These are phyloP conservation scores for Pangasius sanitwongsei DNA, from an alignment of 2,797 vertebrate species.

Conservation along the genomic window DNA sequence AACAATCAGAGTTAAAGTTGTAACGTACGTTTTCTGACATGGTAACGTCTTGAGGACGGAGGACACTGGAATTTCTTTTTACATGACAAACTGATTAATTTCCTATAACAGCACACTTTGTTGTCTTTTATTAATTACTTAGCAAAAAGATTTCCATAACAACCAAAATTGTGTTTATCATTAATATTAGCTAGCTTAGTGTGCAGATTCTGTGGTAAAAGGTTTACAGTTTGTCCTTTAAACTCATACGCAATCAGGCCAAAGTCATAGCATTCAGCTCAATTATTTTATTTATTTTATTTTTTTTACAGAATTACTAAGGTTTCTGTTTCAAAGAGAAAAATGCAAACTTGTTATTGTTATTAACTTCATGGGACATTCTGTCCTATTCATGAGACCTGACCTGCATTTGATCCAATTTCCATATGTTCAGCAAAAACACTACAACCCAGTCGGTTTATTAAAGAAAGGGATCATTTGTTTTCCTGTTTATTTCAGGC, in stretches of 20 bases:
- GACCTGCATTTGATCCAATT: slow-evolving; percentile 13
- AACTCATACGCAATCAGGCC: background rate
- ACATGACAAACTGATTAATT: background rate
- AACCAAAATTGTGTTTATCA: background rate
- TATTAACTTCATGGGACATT: background rate
- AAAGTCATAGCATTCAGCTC: background rate
- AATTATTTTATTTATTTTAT: background rate
- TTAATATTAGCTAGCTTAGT: background rate
- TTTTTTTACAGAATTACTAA: background rate
- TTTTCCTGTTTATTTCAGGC: slow-evolving; percentile 23
- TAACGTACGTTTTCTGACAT: background rate
- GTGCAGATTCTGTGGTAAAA: background rate
- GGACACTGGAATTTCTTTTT: background rate
- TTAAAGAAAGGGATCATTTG: background rate
- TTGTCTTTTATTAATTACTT: background rate
- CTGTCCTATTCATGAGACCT: background rate
- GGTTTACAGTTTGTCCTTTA: background rate
- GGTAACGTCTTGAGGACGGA: background rate
- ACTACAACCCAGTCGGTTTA: background rate
- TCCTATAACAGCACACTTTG: background rate
- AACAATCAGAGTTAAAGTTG: background rate
- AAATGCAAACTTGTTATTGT: background rate
- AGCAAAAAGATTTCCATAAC: no score
- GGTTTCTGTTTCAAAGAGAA: background rate
- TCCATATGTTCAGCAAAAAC: slow-evolving; percentile 20